Percentiles rank a stretch among this genome's conserved stretches.
phyloP scores from a whole-genome alignment of 2,113 vertebrate species.

The Sylvilagus bachmani region DNA sequence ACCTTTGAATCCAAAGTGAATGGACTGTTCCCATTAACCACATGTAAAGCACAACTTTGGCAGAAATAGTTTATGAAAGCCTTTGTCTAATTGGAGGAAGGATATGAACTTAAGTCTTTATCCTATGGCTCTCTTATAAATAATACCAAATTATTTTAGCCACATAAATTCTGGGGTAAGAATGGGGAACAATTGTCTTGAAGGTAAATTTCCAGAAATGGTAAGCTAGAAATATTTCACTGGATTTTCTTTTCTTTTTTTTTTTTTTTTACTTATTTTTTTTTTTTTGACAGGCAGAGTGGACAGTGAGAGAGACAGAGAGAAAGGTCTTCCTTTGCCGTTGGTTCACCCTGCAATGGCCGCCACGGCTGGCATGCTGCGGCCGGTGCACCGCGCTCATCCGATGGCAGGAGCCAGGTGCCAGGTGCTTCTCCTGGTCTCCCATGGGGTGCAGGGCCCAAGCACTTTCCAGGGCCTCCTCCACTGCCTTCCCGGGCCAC shows the following conservation, averaged over 20 bases:
- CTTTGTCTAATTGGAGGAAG: not conserved
- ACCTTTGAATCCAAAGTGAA: not conserved
- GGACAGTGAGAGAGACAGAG: too few relatives aligned
- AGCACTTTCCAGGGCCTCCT: too few relatives aligned
- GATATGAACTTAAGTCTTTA: not conserved
- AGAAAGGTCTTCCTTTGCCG: too few relatives aligned
- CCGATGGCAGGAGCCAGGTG: too few relatives aligned
- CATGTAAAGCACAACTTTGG: not conserved
- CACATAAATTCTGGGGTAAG: not conserved
- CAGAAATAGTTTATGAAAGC: not conserved
- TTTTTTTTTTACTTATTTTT: too few relatives aligned
- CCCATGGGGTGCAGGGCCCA: too few relatives aligned
- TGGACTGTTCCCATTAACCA: not conserved
- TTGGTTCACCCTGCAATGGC: too few relatives aligned
- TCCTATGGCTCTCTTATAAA: not conserved
- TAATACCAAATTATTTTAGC: not conserved
- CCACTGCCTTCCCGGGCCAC: too few relatives aligned
- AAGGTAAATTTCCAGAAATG: conserved; percentile 20
- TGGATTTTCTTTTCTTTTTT: conserved; percentile 47
- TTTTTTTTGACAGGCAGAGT: too few relatives aligned
- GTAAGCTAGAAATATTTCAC: not conserved
- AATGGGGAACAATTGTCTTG: not conserved
- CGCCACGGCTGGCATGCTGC: too few relatives aligned
- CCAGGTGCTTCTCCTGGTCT: too few relatives aligned
- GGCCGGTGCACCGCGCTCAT: too few relatives aligned